Evolutionary conservation across 2,113 vertebrate genomes (phyloP), one percentile per base, ranked within the genome.

Genomic region (Aptenodytes forsteri): DNA sequence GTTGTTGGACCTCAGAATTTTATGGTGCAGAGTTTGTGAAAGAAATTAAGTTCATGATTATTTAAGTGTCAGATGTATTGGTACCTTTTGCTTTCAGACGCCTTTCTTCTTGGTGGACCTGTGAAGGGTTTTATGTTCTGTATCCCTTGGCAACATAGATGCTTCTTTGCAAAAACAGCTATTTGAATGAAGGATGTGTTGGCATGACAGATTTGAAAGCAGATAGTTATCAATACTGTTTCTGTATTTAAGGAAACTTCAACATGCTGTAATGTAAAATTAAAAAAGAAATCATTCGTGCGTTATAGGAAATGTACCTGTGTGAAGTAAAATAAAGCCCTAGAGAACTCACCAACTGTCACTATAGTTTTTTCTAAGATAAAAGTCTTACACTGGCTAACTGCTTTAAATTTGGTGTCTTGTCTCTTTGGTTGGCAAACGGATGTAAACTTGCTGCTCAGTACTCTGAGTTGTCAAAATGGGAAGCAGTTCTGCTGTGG

Each of bases 71-170:
- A 26, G 18, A 23, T 50, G 6, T 36, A 16, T 44, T 49, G 20
- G 6, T 80, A 38, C 42, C 34, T 92, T 69, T 76, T 93, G 84
- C 44, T 67, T 92, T 90, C 21, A 38, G 10, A 49, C 4, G 11
- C 26, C 34, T 93, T 81, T 84, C 32, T 67, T 76, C 50, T 66
- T 44, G 30, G 7, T 75, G 30, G 54, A 34, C 16, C 21, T 56
- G 16, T 49, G 49, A 65, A 65, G 19, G 32, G 17, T 15, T 72
- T 87, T 82, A 36, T 82, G 21, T 78, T 92, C 67, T 67, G 89
- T 96, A 85, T 94, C 89, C 81, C 65, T 38, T 96, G 72, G 80
- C 87, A 96, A 94, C 95, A 34, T 69, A 61, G 66, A 56, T 79
- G 32, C 19, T 78, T 92, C 85, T 70, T 75, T 86, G 64, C 10